Percentiles rank a stretch among this genome's conserved stretches.
Conservation (phyloP, 2,113 vertebrate species). For the Pollimyrus isidori region DNA sequence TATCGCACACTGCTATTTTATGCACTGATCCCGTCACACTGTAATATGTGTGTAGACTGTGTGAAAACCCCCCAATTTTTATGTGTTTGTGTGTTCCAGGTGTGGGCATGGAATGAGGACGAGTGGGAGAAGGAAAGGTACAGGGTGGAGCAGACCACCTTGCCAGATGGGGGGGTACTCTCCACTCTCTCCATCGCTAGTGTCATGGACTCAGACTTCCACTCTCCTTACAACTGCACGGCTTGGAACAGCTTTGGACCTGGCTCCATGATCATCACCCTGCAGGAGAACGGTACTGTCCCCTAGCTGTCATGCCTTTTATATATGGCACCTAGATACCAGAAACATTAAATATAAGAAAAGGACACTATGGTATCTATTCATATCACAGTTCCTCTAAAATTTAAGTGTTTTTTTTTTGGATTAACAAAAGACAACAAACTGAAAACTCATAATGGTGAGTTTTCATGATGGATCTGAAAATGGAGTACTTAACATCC, state of each 20-base stretch:
- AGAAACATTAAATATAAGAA: not conserved
- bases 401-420: not conserved
- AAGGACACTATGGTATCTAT: not conserved
- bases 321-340: not conserved
- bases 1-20: not conserved
- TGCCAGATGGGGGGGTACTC: constrained; percentile 69
- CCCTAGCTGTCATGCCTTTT: not conserved
- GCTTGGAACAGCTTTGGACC: constrained; percentile 91
- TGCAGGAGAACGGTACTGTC: constrained; percentile 72
- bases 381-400: not conserved
- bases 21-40: not conserved
- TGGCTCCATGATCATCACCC: constrained; percentile 83
- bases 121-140: constrained; percentile 86
- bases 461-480: not conserved
- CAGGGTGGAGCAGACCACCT: constrained; percentile 76
- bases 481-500: not conserved
- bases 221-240: constrained; percentile 92
- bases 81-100: constrained; percentile 52
- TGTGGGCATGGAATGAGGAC: constrained; percentile 95
- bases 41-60: not conserved
- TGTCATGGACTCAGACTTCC: constrained; percentile 84
- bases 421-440: not conserved
- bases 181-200: constrained; percentile 94
- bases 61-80: not conserved
- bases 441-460: not conserved